phyloP scores from a whole-genome alignment of 53 echinoderm and acorn worm genomes.

The Echinarachnius parma region DNA sequence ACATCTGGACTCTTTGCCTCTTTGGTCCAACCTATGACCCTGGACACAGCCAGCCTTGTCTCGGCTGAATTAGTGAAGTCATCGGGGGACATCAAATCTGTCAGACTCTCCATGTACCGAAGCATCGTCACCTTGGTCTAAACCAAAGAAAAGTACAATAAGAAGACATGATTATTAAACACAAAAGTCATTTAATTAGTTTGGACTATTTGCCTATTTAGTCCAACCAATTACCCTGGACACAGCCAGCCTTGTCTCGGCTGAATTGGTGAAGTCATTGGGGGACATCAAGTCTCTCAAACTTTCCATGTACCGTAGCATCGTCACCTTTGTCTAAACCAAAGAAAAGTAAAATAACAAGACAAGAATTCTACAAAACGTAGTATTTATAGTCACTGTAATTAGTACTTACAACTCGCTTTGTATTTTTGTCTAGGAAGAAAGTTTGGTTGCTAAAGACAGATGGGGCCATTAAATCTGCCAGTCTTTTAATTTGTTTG shows the following conservation, averaged over 20 bases:
- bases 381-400: no score
- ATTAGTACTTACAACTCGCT: no score
- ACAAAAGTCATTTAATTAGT: conserved; percentile 12
- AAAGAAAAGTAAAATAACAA: no score
- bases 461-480: no score
- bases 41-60: conserved; percentile 88
- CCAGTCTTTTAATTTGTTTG: no score
- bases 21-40: conserved; percentile 95
- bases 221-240: conserved; percentile 95
- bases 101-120: conserved; percentile 75
- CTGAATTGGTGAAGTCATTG: conserved; percentile 83
- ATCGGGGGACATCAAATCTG: conserved; percentile 86
- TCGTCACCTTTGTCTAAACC: conserved; percentile 93
- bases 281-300: conserved; percentile 90
- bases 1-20: conserved; percentile 93
- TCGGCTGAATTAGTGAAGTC: conserved; percentile 92
- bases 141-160: not conserved
- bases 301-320: conserved; percentile 79
- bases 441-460: no score
- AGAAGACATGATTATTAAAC: not conserved
- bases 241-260: conserved; percentile 92
- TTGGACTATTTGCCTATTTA: conserved; percentile 87
- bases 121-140: conserved; percentile 91
- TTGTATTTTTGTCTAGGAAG: no score
- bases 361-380: no score